A percentile compares a stretch with the other conserved stretches of the same genome.
Evolutionary conservation across 2,888 invertebrate genomes (phyloP).

Genomic region (Ormyrus nitidulus): DNA sequence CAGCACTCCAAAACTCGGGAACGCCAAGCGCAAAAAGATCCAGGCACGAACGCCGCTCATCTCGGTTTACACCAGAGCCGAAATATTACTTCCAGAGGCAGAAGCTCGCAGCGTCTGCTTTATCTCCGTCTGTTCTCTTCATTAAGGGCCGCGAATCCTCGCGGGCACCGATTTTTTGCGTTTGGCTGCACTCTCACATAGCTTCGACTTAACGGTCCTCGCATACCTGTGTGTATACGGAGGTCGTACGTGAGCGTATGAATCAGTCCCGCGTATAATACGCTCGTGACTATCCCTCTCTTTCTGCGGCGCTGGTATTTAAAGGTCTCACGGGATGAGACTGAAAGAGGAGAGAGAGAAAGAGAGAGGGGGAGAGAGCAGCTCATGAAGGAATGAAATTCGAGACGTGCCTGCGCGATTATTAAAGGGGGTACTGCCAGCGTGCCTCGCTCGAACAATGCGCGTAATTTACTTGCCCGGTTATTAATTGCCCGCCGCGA

Average conservation of each 20-base stretch:
- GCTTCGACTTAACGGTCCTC: conserved; percentile 5
- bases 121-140: conserved; percentile 54
- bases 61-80: conserved; percentile 13
- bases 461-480: not conserved
- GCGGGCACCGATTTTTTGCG: conserved; percentile 24
- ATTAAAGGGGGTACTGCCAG: conserved; percentile 15
- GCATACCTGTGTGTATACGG: not conserved
- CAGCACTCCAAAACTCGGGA: too few species aligned
- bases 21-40: too few species aligned
- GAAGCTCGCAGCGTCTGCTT: conserved; percentile 46
- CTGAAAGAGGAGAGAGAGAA: conserved; percentile 9
- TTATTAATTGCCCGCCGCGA: not conserved
- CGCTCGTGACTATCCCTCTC: conserved; percentile 3
- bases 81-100: conserved; percentile 41
- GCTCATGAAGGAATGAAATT: conserved; percentile 44
- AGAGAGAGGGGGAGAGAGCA: not conserved
- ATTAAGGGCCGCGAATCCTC: conserved; percentile 35
- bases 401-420: conserved; percentile 36
- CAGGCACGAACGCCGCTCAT: not conserved
- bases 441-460: not conserved
- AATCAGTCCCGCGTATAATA: conserved; percentile 8
- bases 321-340: conserved; percentile 18
- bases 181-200: too few species aligned
- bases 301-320: conserved; percentile 17
- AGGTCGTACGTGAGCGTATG: conserved; percentile 5